These are phyloP conservation scores for Philaenus spumarius DNA, from an alignment of 1,140 invertebrate species.

Conservation along the genomic window DNA sequence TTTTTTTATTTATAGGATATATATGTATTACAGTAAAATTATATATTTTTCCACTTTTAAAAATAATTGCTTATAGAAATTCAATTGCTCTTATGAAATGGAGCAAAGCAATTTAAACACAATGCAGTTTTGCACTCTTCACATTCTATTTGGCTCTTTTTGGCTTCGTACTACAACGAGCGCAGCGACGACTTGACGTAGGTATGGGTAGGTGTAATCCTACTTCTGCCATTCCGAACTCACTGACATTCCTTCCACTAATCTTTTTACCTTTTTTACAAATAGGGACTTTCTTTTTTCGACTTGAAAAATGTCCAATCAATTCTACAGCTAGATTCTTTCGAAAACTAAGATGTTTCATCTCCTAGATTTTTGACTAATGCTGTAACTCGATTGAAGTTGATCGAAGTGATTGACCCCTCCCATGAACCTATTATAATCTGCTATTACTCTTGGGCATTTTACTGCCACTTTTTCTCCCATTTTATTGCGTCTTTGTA, in stretches of 20 bases:
- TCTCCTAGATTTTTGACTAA: slow-evolving; percentile 8
- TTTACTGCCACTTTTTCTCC: neutral
- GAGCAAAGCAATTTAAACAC: slow-evolving; percentile 9
- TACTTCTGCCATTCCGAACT: neutral
- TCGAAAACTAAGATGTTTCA: neutral
- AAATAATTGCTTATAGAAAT: no score
- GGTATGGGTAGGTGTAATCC: neutral
- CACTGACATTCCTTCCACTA: neutral
- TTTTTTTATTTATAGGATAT: no score
- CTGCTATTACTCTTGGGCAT: neutral
- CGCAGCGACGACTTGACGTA: slow-evolving; percentile 1
- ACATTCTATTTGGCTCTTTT: neutral
- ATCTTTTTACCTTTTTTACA: neutral
- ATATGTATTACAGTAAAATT: no score
- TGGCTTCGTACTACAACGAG: slow-evolving; percentile 2
- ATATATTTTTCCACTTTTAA: no score
- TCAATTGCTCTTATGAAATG: neutral
- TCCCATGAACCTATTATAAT: neutral
- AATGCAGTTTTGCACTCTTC: neutral
- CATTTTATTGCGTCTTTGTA: neutral
- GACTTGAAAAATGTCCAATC: neutral
- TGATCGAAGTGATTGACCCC: neutral
- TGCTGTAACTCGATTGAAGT: neutral
- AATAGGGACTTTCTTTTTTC: neutral
- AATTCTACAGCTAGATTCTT: no score